Conservation (phyloP, 2,797 vertebrate species). For the Potorous gilbertii region DNA sequence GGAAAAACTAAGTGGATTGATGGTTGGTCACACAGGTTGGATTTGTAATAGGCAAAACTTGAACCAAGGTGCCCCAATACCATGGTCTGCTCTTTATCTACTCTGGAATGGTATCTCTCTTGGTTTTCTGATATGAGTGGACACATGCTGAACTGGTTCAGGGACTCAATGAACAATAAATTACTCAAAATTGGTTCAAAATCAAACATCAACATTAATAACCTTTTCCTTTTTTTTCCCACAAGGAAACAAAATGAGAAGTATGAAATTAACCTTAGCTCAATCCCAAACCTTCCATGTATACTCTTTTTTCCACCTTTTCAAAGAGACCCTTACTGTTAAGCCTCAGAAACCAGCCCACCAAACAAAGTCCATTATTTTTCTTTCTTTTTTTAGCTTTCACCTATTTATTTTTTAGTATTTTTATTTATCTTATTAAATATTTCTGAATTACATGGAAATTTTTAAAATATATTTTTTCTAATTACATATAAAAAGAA, state of each 20-base stretch:
- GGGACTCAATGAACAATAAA: neutral
- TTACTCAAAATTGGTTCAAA: neutral
- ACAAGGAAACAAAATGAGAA: conserved; percentile 24
- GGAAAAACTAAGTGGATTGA: neutral
- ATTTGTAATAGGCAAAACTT: neutral
- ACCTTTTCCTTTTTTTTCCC: neutral
- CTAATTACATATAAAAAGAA: no score
- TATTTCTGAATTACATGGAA: no score
- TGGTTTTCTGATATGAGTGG: neutral
- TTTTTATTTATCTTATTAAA: no score
- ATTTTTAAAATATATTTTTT: no score
- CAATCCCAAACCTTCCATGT: conserved; percentile 17
- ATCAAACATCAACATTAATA: neutral
- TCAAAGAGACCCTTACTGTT: neutral
- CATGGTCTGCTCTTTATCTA: neutral
- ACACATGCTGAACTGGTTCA: neutral
- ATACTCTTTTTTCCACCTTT: conserved; percentile 24
- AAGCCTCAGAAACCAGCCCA: neutral
- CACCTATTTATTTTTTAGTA: no score
- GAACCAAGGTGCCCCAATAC: neutral
- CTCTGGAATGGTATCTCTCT: neutral
- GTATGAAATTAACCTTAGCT: conserved; percentile 23
- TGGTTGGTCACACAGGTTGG: neutral
- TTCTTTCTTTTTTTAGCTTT: no score
- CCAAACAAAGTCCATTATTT: conserved; percentile 28